phyloP scores from a whole-genome alignment of 2,888 invertebrate species.

The Xanthia togata region DNA sequence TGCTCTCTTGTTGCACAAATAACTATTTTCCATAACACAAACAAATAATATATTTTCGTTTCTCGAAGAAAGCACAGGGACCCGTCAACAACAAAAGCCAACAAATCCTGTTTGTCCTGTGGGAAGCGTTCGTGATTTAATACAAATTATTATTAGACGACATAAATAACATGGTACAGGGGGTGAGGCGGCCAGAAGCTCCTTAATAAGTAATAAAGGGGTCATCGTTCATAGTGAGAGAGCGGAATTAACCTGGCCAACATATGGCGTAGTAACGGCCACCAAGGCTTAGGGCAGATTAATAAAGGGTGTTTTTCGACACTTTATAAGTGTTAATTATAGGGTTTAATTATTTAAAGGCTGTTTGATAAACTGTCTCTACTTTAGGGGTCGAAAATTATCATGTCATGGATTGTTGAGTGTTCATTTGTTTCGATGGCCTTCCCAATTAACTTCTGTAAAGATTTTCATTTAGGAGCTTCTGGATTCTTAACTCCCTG shows the following conservation, averaged over 20 bases:
- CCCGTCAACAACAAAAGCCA: slow-evolving; percentile 87
- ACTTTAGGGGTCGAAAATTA: slow-evolving; percentile 5
- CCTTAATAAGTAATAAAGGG: slow-evolving; percentile 91
- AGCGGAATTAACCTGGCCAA: slow-evolving; percentile 84
- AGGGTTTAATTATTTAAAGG: slow-evolving; percentile 57
- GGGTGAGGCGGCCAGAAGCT: slow-evolving; percentile 82
- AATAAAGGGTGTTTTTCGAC: slow-evolving; percentile 65
- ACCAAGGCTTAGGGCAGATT: slow-evolving; percentile 62
- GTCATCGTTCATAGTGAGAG: slow-evolving; percentile 86
- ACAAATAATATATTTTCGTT: slow-evolving; percentile 81
- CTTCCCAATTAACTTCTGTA: not conserved
- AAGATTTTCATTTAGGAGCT: too few relatives aligned
- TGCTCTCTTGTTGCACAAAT: too few relatives aligned
- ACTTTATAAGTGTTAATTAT: slow-evolving; percentile 60
- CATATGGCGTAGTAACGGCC: slow-evolving; percentile 80
- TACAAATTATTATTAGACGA: slow-evolving; percentile 91
- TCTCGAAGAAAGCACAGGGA: slow-evolving; percentile 74
- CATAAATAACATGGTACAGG: slow-evolving; percentile 88
- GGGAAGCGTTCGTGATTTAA: slow-evolving; percentile 89
- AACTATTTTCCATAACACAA: slow-evolving; percentile 78
- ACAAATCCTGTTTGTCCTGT: slow-evolving; percentile 89
- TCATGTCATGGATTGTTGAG: slow-evolving; percentile 8
- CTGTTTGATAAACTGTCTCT: slow-evolving; percentile 22
- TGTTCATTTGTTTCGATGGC: not conserved
- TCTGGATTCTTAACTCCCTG: not conserved